Evolutionary conservation across 2,113 vertebrate genomes (phyloP).

Genomic region (Lampris incognitus): DNA sequence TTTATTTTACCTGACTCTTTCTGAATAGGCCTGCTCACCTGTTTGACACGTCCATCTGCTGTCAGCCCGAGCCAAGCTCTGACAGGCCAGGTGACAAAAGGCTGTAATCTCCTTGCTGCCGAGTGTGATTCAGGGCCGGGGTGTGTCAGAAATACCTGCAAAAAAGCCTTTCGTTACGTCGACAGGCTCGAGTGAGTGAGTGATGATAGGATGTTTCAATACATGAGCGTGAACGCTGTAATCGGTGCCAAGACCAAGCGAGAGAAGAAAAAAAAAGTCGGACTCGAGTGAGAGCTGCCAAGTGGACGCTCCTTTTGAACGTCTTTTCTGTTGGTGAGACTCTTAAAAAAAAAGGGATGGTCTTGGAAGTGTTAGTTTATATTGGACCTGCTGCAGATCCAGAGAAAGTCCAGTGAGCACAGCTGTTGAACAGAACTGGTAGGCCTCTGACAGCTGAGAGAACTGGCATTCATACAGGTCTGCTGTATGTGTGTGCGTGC

Average conservation of each 20-base stretch:
- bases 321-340: conserved; percentile 31
- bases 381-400: conserved; percentile 52
- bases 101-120: conserved; percentile 73
- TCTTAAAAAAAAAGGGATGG: conserved; percentile 42
- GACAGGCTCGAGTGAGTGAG: conserved; percentile 69
- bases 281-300: conserved; percentile 58
- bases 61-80: conserved; percentile 61
- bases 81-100: conserved; percentile 78
- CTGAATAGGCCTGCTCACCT: conserved; percentile 59
- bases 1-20: conserved; percentile 24
- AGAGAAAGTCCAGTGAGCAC: conserved; percentile 27
- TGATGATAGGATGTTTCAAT: conserved; percentile 80
- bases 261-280: conserved; percentile 30
- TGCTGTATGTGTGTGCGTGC: conserved; percentile 28
- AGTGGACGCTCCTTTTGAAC: conserved; percentile 58
- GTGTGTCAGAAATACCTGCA: conserved; percentile 78
- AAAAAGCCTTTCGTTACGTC: conserved; percentile 52
- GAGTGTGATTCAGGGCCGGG: conserved; percentile 70
- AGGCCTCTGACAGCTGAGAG: conserved; percentile 58
- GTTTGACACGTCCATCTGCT: conserved; percentile 69
- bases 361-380: conserved; percentile 53
- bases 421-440: conserved; percentile 64
- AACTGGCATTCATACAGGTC: conserved; percentile 30
- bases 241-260: conserved; percentile 65
- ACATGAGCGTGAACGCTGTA: conserved; percentile 63